Base-by-base conservation (phyloP, 2,113 vertebrate genomes). In the Hiodon tergisus region DNA sequence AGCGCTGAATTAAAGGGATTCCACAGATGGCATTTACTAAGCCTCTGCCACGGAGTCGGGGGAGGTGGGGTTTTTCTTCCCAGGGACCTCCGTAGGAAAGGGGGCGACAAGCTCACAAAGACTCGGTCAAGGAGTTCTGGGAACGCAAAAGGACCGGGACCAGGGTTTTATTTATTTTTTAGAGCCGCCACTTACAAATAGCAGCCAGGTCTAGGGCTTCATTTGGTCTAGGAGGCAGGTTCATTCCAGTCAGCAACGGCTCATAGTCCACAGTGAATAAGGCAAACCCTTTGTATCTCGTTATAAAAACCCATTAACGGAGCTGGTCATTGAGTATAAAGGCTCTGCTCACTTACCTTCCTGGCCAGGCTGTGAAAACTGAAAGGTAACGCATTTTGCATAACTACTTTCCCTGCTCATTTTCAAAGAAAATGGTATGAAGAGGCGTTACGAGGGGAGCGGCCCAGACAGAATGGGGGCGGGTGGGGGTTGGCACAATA, bases 1-100 rank as follows among this genome's bases (percentile, higher is more conserved):
- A 57, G 58, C 67, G 54, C 59, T 68, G 74, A 69, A 81, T 79
- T 81, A 69, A 81, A 81, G 53, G 67, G 75, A 72, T 52, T 78
- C 51, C 57, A 16, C 77, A 58, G 68, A 75, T 71, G 68, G 73
- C 7, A 67, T 10, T 46, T 14, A 16, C 48, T 73, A 59, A 73
- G 63, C 61, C 68, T 58, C 51, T 10, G 60, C 54, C 63, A 11
- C 50, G 47, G 52, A 46, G 58, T 69, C 16, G 63, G n/a, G 52
- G 11, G 9, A 63, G 54, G 50, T 47, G 47, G 13, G 9, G 9
- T 14, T 57, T 75, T 58, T 78, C 47, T 71, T 74, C 67, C 31
- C 54, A 6, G 31, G 52, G 69, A 52, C 31, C 72, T 67, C 47
- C 5, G 14, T 2, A 6, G 17, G 68, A 55, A 48, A 7, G 0